Evolutionary conservation across 2,888 invertebrate genomes (phyloP), one percentile per base, ranked within the genome.

Genomic region (Coleophora flavipennella): DNA sequence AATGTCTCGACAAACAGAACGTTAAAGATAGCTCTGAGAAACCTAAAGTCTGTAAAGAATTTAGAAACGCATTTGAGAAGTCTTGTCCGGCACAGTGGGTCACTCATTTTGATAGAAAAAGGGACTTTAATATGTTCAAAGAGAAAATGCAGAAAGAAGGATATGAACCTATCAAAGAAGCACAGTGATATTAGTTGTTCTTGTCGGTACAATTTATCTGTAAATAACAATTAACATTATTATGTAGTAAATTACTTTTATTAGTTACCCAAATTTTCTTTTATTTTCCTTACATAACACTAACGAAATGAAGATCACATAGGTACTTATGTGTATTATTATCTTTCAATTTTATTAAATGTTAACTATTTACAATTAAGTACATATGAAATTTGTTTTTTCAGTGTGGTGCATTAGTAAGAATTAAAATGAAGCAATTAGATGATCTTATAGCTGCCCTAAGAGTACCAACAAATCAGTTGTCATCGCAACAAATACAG

Each of bases 31-130:
- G 83, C 63, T 74, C 85, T 38, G 73, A 70, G 40, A 72, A 70
- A 49, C 81, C 80, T 8, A 84, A 80, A 53, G 81, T 75, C 45
- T 97, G 97, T 72, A 70, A 78, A 45, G 86, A 91, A 57, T 75
- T 93, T 52, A 89, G 94, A 49, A 88, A 91, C 76, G 51, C 89
- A 37, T 95, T 92, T 67, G 93, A 93, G 81, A 86, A 87, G 45
- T 89, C 89, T 14, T 96, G 95, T 64, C 92, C 94, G 1, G 70
- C 87, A 1, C 92, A 93, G 69, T 95, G 96, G 97, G 95, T 97
- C 33, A 93, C 93, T 67, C 96, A 97, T 80, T 97, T 97, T 73
- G 96, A 96, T 81, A 89, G 95, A 57, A 95, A 94, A 76, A 85
- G 95, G 61, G 92, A 92, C 55, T 97, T 94, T 75, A 87, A 95